Percentiles rank a stretch among this genome's conserved stretches.
Conservation (phyloP, 2,797 vertebrate genomes). For the Fistularia tabacaria region DNA sequence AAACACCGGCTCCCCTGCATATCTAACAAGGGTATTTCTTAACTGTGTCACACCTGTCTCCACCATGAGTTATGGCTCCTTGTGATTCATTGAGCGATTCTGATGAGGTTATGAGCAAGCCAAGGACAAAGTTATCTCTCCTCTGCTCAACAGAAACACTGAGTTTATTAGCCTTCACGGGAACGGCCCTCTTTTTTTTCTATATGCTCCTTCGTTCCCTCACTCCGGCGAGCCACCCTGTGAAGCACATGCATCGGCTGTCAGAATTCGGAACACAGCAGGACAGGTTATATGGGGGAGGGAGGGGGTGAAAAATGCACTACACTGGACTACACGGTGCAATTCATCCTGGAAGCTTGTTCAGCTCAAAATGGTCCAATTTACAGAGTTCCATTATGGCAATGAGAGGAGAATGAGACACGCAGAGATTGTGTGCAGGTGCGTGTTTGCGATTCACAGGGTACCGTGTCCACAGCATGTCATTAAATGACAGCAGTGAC, state of each 20-base stretch:
- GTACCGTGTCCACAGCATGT: slow-evolving; percentile 43
- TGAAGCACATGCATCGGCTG: slow-evolving; percentile 31
- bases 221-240: slow-evolving; percentile 37
- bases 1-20: slow-evolving; percentile 16
- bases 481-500: slow-evolving; percentile 59
- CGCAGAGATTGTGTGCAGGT: slow-evolving; percentile 15
- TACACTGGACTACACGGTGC: slow-evolving; percentile 50
- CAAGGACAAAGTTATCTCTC: slow-evolving; percentile 74
- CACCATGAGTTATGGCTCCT: slow-evolving; percentile 58
- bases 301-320: slow-evolving; percentile 54
- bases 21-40: slow-evolving; percentile 56
- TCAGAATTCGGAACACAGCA: slow-evolving; percentile 33
- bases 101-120: slow-evolving; percentile 72
- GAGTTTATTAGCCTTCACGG: slow-evolving; percentile 67
- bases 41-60: slow-evolving; percentile 63
- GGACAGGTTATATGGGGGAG: slow-evolving; percentile 10
- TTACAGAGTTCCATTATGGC: slow-evolving; percentile 65
- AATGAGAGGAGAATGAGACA: slow-evolving; percentile 35
- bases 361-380: slow-evolving; percentile 63
- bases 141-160: slow-evolving; percentile 65
- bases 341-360: slow-evolving; percentile 69
- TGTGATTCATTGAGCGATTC: slow-evolving; percentile 71
- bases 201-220: slow-evolving; percentile 44
- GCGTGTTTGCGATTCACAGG: slow-evolving; percentile 29
- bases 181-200: slow-evolving; percentile 34